Evolutionary conservation across 2,888 invertebrate species (phyloP).

Genomic region (Andrena dorsata): DNA sequence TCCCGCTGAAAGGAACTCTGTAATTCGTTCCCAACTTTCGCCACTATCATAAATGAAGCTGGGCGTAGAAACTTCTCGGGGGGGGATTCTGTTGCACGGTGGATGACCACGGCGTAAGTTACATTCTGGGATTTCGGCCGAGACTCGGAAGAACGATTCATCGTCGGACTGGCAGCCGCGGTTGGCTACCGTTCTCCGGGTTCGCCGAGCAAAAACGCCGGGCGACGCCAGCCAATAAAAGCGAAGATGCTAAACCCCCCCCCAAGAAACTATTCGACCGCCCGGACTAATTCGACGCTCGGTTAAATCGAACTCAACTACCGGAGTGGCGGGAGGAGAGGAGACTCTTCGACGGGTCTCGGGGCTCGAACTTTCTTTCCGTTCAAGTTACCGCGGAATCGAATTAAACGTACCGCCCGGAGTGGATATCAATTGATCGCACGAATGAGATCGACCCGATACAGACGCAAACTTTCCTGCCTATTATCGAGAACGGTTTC

Average conservation of each 20-base stretch:
- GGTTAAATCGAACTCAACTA: slow-evolving; percentile 45
- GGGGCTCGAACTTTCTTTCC: slow-evolving; percentile 19
- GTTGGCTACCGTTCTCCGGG: slow-evolving; percentile 9
- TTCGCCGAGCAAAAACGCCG: slow-evolving; percentile 46
- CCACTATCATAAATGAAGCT: slow-evolving; percentile 11
- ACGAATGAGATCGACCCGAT: neutral
- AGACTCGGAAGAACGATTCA: slow-evolving; percentile 33
- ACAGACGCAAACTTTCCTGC: slow-evolving; percentile 6
- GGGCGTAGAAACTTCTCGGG: slow-evolving; percentile 44
- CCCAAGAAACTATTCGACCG: slow-evolving; percentile 62
- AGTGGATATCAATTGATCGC: slow-evolving; percentile 21
- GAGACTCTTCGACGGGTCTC: neutral
- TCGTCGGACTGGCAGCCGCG: neutral
- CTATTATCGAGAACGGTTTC: neutral
- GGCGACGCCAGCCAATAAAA: slow-evolving; percentile 45
- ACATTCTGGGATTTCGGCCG: slow-evolving; percentile 54
- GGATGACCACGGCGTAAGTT: slow-evolving; percentile 55
- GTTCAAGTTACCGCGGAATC: slow-evolving; percentile 17
- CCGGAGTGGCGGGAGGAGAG: neutral
- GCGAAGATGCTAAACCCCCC: slow-evolving; percentile 65
- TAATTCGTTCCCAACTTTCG: neutral
- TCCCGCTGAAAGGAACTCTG: neutral
- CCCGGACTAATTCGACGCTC: slow-evolving; percentile 69
- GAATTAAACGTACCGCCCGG: slow-evolving; percentile 32
- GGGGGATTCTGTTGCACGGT: slow-evolving; percentile 15